Evolutionary conservation across 1,140 invertebrate species (phyloP).

Genomic region (Bombus waltoni): DNA sequence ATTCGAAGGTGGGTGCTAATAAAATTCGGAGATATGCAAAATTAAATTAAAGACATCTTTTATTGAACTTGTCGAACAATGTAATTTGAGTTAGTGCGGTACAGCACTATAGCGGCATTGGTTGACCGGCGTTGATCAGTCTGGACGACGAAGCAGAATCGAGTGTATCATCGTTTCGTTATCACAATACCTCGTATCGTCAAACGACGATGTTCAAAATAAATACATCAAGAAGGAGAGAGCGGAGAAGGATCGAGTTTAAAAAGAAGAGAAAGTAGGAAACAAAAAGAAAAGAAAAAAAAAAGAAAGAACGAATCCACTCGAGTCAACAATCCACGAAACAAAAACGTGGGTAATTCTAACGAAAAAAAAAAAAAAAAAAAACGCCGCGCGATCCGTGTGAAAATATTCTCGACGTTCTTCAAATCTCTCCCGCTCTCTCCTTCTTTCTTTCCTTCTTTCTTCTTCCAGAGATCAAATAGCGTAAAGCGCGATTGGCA

Average conservation of each 20-base stretch:
- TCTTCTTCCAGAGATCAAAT: conserved; percentile 56
- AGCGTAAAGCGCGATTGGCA: conserved; percentile 41
- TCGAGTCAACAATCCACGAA: background rate
- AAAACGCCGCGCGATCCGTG: background rate
- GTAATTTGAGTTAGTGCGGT: conserved; percentile 53
- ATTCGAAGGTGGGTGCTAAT: background rate
- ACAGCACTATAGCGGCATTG: conserved; percentile 53
- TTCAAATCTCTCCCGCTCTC: conserved; percentile 26
- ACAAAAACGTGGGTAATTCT: conserved; percentile 10
- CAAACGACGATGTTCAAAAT: conserved; percentile 54
- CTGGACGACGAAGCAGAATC: conserved; percentile 60
- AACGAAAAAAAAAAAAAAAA: background rate
- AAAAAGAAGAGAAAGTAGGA: background rate
- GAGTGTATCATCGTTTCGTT: conserved; percentile 58
- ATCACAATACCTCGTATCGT: conserved; percentile 63
- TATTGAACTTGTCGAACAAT: conserved; percentile 62
- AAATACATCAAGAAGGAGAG: conserved; percentile 48
- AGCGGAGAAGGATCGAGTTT: background rate
- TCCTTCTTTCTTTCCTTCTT: conserved; percentile 18
- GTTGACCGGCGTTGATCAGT: conserved; percentile 61
- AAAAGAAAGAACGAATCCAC: no score
- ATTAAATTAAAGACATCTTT: conserved; percentile 65
- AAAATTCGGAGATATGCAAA: background rate
- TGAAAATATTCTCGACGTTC: background rate
- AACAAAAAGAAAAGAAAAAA: no score